Evolutionary conservation across 2,888 invertebrate genomes (phyloP).

Genomic region (Sphaerophoria taeniata): DNA sequence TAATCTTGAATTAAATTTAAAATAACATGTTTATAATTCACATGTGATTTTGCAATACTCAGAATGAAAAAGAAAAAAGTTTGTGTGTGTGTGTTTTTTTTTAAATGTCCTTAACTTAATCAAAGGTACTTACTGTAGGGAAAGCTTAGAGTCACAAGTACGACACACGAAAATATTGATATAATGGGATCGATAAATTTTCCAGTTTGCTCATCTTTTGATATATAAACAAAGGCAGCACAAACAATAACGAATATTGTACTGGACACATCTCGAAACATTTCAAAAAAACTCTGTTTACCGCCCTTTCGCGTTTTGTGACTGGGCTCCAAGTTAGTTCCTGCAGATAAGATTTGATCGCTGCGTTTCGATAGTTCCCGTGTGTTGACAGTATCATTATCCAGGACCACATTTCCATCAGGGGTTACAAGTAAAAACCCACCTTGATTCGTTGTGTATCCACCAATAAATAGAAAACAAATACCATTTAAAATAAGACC

Average conservation of each 20-base stretch:
- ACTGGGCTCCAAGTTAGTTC: slow-evolving; percentile 76
- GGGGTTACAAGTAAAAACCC: slow-evolving; percentile 87
- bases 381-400: slow-evolving; percentile 82
- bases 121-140: slow-evolving; percentile 88
- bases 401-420: slow-evolving; percentile 86
- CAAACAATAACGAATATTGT: slow-evolving; percentile 90
- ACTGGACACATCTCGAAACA: slow-evolving; percentile 86
- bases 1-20: too few species aligned
- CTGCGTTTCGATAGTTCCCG: slow-evolving; percentile 82
- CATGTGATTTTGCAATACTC: too few species aligned
- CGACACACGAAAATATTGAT: slow-evolving; percentile 89
- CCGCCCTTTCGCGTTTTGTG: slow-evolving; percentile 78
- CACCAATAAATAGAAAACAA: slow-evolving; percentile 92
- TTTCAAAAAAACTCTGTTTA: slow-evolving; percentile 85
- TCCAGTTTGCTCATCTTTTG: slow-evolving; percentile 84
- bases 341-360: slow-evolving; percentile 82
- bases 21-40: too few species aligned
- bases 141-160: slow-evolving; percentile 89
- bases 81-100: too few species aligned
- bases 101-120: too few species aligned
- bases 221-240: slow-evolving; percentile 85
- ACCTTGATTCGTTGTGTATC: slow-evolving; percentile 89
- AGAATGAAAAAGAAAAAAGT: too few species aligned
- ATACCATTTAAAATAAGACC: slow-evolving; percentile 90
- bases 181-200: slow-evolving; percentile 90